These are phyloP conservation scores for Drosophila lini DNA, from an alignment of 1,140 invertebrate species.

Conservation along the genomic window DNA sequence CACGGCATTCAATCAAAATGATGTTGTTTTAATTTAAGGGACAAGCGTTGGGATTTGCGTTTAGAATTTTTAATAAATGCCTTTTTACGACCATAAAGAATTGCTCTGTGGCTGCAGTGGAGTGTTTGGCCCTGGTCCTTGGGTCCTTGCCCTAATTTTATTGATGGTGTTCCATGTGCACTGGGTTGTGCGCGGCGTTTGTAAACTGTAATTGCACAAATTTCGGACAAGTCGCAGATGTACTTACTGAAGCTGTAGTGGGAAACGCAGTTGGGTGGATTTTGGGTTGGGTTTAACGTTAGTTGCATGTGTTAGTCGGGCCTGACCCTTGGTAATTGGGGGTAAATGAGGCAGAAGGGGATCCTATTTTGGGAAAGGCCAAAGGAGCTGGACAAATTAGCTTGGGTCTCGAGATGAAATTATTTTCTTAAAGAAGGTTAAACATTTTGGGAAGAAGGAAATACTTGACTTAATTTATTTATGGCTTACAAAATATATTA, in stretches of 20 bases:
- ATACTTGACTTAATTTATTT: neutral
- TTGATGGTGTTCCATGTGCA: constrained; percentile 79
- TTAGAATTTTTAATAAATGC: constrained; percentile 81
- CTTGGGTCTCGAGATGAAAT: neutral
- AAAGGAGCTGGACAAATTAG: neutral
- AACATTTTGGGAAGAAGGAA: neutral
- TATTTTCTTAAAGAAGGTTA: neutral
- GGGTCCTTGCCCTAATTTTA: constrained; percentile 76
- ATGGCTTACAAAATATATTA: too few relatives aligned
- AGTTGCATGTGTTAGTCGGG: constrained; percentile 15
- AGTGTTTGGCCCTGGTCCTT: constrained; percentile 10
- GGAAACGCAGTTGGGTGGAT: constrained; percentile 16
- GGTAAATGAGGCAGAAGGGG: constrained; percentile 15
- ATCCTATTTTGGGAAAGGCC: neutral
- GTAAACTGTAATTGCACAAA: constrained; percentile 72
- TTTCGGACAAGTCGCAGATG: constrained; percentile 50
- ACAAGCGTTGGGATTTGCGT: constrained; percentile 66
- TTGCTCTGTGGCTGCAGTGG: constrained; percentile 33
- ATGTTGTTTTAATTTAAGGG: constrained; percentile 79
- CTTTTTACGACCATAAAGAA: constrained; percentile 69
- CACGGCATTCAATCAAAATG: constrained; percentile 75
- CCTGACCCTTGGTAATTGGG: constrained; percentile 3
- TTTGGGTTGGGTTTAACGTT: constrained; percentile 15
- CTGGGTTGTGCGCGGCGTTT: constrained; percentile 69
- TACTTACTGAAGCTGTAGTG: constrained; percentile 2